Base-by-base conservation (phyloP, 1,140 invertebrate species). In the Drosophila takahashii region DNA sequence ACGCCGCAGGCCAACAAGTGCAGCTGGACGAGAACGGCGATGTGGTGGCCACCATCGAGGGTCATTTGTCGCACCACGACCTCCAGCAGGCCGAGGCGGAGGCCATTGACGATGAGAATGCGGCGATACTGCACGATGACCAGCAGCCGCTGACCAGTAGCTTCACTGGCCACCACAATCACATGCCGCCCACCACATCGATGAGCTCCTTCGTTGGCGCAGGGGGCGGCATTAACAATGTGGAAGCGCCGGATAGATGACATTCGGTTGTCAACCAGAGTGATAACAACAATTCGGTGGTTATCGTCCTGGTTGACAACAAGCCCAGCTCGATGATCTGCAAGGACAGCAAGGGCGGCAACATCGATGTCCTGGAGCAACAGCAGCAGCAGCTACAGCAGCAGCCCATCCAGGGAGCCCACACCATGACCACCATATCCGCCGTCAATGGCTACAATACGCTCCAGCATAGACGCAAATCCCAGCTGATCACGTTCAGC, bases 231-330 rank as follows among this genome's bases (percentile, higher is more conserved):
- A n/a, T 15, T 18, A 39, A n/a, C 22, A 50, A 56, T 39, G 27
- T 69, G 44, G 66, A 75, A 4, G 51, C 58, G 3, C 58, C 69
- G 51, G 92, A 92, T 53, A 92, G 92, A 92, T 92, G 92, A 92
- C 92, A 92, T 90, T 90, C 91, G 77, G 78, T 84, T 78, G 84
- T 90, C 80, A 92, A 90, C 70, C 90, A 92, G 87, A 92, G 76
- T 67, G 91, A 92, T 81, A 92, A 92, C 77, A 92, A 92, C 77
- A 92, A 92, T 61, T 90, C 85, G 22, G 87, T 92, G 56, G 90
- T 92, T 91, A 92, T 92, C 66, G 91, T 92, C 53, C 85, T 92
- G 89, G 91, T 92, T 92, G 91, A 92, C 79, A 90, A 92, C 73
- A 92, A 92, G 52, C 91, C 90, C 53, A 92, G 90, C 62, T 91